These are phyloP conservation scores for Ciona savignyi DNA, from an alignment of 23 tunicate genomes.

Conservation along the genomic window DNA sequence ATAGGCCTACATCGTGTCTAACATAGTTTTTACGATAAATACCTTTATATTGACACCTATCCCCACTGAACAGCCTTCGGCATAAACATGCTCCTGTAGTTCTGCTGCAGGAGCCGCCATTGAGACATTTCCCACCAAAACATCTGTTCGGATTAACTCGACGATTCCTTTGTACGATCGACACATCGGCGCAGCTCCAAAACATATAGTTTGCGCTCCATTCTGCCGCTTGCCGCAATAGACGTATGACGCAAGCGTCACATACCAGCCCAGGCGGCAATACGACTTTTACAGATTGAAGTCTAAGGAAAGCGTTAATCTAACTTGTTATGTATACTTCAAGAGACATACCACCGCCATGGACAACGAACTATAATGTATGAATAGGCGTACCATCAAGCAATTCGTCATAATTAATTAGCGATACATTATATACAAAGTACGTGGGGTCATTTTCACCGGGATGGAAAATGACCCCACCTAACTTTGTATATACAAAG, in stretches of 20 bases:
- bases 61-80: constrained; percentile 36
- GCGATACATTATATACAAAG: no score
- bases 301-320: constrained; percentile 1
- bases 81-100: constrained; percentile 34
- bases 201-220: constrained; percentile 37
- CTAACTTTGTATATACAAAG: no score
- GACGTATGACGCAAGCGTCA: constrained; percentile 40
- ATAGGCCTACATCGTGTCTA: no score
- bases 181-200: constrained; percentile 75
- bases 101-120: constrained; percentile 39
- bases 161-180: constrained; percentile 5
- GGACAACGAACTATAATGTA: background rate
- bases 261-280: constrained; percentile 24
- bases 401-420: no score
- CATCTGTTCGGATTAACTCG: background rate
- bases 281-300: constrained; percentile 18
- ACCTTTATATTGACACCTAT: constrained; percentile 58
- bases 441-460: no score
- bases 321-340: background rate
- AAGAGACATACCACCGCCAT: background rate
- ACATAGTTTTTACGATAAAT: no score
- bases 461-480: no score
- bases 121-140: constrained; percentile 53
- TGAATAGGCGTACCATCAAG: no score
- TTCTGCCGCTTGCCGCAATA: constrained; percentile 55